Conservation (phyloP, 2,888 invertebrate species). For the Imbricaverruca yamaguchii region DNA sequence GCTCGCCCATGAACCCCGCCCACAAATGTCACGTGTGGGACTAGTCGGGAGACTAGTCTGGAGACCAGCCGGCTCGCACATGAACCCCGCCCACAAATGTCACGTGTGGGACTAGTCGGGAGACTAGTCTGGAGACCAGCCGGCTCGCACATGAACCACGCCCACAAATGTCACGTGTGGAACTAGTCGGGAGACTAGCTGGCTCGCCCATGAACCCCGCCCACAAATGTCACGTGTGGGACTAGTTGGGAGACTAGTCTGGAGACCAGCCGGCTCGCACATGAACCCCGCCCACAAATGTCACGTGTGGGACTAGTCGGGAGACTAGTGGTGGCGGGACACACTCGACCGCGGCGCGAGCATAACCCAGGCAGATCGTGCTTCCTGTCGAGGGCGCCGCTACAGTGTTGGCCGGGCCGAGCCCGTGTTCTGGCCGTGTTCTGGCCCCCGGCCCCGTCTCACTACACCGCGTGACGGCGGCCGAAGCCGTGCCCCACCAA, state of each 20-base stretch:
- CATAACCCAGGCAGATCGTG: no score
- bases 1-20: conserved; percentile 42
- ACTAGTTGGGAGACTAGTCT: conserved; percentile 28
- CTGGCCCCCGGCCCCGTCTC: no score
- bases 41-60: conserved; percentile 30
- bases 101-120: conserved; percentile 37
- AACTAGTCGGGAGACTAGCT: no score
- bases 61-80: conserved; percentile 38
- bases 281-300: conserved; percentile 44
- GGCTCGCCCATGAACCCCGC: conserved; percentile 42
- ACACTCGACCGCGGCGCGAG: no score
- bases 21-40: conserved; percentile 41
- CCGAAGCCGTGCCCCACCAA: no score
- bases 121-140: conserved; percentile 20
- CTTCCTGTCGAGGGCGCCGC: no score
- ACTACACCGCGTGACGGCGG: no score
- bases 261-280: conserved; percentile 37
- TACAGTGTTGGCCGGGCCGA: no score
- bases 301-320: conserved; percentile 37
- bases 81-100: conserved; percentile 43
- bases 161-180: no score
- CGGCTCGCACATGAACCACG: no score
- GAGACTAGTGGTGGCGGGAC: not conserved
- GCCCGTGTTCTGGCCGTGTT: no score
- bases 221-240: conserved; percentile 41